These are phyloP conservation scores for Lasioglossum oenotherae DNA, from an alignment of 2,888 invertebrate species.

Conservation along the genomic window DNA sequence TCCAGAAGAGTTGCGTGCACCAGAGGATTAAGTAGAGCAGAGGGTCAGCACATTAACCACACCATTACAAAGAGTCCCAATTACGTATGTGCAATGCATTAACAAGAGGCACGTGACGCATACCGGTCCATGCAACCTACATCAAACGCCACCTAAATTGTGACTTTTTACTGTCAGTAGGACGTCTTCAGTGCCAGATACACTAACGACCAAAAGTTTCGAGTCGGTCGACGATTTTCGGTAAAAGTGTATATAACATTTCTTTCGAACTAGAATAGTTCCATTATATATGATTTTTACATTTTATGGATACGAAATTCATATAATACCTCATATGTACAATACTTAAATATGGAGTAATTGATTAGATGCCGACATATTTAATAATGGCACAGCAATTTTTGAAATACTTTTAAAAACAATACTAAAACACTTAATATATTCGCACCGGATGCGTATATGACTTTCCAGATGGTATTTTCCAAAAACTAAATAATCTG, in stretches of 20 bases:
- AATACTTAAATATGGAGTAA: too few relatives aligned
- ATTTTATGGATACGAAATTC: too few relatives aligned
- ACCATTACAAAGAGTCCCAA: slow-evolving; percentile 9
- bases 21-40: slow-evolving; percentile 11
- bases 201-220: background rate
- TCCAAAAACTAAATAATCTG: background rate
- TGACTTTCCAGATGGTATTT: background rate
- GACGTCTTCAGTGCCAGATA: background rate
- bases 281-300: too few relatives aligned
- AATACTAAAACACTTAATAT: background rate
- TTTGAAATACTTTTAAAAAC: background rate
- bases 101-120: slow-evolving; percentile 6
- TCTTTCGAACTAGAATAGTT: too few relatives aligned
- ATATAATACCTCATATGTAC: too few relatives aligned
- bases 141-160: background rate
- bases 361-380: too few relatives aligned
- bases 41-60: slow-evolving; percentile 7
- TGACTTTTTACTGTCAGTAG: background rate
- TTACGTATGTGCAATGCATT: background rate
- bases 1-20: slow-evolving; percentile 5
- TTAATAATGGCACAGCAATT: too few relatives aligned
- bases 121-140: background rate
- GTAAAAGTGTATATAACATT: background rate
- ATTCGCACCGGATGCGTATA: background rate
- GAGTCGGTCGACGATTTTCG: background rate